phyloP scores from a whole-genome alignment of 2,113 vertebrate genomes.

The Malurus melanocephalus region DNA sequence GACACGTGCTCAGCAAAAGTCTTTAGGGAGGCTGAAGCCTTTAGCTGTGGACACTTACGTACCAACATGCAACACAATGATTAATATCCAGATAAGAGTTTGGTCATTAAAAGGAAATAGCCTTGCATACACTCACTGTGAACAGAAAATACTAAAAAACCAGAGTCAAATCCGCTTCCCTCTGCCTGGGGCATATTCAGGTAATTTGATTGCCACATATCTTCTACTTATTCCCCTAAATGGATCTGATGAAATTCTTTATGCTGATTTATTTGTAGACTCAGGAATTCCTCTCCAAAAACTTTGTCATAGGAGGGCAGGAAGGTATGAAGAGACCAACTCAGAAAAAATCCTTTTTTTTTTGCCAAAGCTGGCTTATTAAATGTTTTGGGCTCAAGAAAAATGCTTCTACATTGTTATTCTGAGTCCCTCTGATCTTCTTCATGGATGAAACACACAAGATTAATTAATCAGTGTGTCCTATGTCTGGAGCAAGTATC shows the following conservation, averaged over 20 bases:
- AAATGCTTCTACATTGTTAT: neutral
- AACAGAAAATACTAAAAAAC: neutral
- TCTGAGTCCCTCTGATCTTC: neutral
- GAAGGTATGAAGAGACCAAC: neutral
- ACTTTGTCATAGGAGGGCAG: fast-evolving
- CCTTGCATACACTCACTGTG: neutral
- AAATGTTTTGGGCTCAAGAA: neutral
- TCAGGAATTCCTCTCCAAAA: neutral
- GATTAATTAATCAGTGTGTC: neutral
- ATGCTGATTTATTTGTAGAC: neutral
- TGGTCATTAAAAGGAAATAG: neutral
- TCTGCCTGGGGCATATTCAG: neutral
- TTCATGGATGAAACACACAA: neutral
- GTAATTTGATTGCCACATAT: neutral
- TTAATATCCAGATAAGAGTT: neutral
- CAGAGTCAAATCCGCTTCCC: neutral
- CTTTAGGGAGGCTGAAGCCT: neutral
- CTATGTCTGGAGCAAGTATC: neutral
- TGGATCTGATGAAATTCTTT: neutral
- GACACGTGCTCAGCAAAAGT: neutral
- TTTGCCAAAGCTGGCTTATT: neutral
- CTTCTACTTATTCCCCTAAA: neutral
- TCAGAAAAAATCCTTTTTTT: neutral
- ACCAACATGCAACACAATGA: fast-evolving
- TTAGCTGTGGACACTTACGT: neutral